Conservation (phyloP, 1,140 invertebrate genomes). For the Bombus superbus region DNA sequence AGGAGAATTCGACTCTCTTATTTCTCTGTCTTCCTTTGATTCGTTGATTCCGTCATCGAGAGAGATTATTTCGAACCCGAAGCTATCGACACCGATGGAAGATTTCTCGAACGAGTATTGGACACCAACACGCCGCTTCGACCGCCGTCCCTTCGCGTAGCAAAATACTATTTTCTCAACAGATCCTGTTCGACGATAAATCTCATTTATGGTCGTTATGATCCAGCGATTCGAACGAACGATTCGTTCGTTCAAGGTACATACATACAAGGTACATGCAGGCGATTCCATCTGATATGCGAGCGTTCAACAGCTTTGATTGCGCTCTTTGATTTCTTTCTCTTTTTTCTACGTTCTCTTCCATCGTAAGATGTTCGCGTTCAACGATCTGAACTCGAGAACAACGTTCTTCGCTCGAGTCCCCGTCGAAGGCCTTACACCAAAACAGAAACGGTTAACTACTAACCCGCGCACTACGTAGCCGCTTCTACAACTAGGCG, state of each 20-base stretch:
- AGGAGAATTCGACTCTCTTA: background rate
- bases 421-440: conserved; percentile 22
- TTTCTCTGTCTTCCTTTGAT: background rate
- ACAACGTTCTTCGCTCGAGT: background rate
- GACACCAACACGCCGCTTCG: conserved; percentile 14
- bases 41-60: no score
- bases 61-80: background rate
- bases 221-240: conserved; percentile 20
- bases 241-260: conserved; percentile 31
- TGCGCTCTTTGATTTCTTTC: conserved; percentile 60
- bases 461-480: conserved; percentile 47
- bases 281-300: conserved; percentile 62
- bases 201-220: background rate
- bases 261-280: conserved; percentile 48
- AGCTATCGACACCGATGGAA: no score
- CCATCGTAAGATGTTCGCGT: background rate
- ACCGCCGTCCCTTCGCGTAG: conserved; percentile 26
- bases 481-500: conserved; percentile 47
- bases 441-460: background rate
- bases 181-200: conserved; percentile 28
- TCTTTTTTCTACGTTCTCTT: background rate
- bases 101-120: conserved; percentile 31
- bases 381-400: conserved; percentile 1
- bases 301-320: conserved; percentile 60
- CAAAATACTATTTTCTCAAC: conserved; percentile 55